Percentiles rank a stretch among this genome's conserved stretches.
These are phyloP conservation scores for Phytoseiulus persimilis DNA, from an alignment of 2,888 invertebrate species.

Conservation along the genomic window DNA sequence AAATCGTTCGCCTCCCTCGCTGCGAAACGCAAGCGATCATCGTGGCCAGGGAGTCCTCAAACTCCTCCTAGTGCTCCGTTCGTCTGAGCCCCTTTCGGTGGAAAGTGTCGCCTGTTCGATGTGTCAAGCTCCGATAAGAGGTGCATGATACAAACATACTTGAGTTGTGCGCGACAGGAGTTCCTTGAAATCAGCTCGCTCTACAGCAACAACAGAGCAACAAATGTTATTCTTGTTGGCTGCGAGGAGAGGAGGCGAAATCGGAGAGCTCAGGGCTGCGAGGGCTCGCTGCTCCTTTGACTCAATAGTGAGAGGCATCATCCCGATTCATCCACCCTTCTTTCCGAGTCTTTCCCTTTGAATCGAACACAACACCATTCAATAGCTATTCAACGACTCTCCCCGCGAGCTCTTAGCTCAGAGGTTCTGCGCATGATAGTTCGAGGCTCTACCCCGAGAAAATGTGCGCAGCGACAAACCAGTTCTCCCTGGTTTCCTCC, in stretches of 20 bases:
- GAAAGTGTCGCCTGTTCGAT: neutral
- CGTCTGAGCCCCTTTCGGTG: neutral
- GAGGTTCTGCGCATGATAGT: neutral
- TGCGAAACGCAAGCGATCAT: neutral
- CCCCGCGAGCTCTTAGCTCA: neutral
- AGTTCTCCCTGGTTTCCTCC: neutral
- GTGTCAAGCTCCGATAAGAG: neutral
- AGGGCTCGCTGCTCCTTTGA: neutral
- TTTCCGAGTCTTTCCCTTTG: neutral
- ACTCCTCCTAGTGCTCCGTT: neutral
- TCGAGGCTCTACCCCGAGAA: neutral
- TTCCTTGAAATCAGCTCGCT: neutral
- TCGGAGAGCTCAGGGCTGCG: neutral
- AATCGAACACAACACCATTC: neutral
- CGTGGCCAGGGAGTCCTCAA: neutral
- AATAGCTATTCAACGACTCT: conserved; percentile 5
- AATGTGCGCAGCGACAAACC: neutral
- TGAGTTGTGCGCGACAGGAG: neutral
- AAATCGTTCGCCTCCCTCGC: neutral
- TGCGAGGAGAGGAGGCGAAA: neutral
- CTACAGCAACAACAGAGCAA: neutral
- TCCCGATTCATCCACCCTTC: neutral
- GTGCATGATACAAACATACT: neutral
- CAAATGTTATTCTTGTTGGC: neutral
- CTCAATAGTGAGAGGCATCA: neutral